Evolutionary conservation across 1,140 invertebrate species (phyloP).

Genomic region (Octopus bimaculoides): DNA sequence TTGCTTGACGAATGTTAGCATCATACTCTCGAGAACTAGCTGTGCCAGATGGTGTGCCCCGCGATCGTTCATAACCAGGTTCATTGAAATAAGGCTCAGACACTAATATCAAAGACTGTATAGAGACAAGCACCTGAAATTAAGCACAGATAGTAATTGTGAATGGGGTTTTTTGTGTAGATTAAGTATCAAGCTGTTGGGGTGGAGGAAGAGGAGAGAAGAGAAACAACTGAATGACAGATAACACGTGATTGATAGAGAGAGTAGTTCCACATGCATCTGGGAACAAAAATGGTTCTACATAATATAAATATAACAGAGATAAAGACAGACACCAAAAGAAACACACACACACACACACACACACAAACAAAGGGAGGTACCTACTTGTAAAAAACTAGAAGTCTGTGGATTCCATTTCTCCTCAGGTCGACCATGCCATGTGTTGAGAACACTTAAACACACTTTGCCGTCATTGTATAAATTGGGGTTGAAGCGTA

Average conservation of each 20-base stretch:
- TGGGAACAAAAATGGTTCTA: too few species aligned
- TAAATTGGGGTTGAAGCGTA: constrained; percentile 95
- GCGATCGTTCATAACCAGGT: constrained; percentile 90
- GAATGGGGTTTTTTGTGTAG: too few species aligned
- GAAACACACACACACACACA: too few species aligned
- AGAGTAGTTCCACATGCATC: too few species aligned
- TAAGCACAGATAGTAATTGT: too few species aligned
- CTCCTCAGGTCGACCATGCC: constrained; percentile 97
- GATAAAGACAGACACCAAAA: too few species aligned
- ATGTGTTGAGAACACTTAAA: constrained; percentile 92
- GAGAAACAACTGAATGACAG: too few species aligned
- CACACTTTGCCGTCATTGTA: constrained; percentile 96
- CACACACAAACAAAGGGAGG: not conserved
- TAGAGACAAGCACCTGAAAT: constrained; percentile 84
- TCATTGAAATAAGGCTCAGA: constrained; percentile 98
- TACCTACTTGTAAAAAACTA: constrained; percentile 83
- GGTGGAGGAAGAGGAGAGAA: too few species aligned
- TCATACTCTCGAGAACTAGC: constrained; percentile 88
- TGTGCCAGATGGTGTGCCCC: constrained; percentile 83
- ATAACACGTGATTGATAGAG: too few species aligned
- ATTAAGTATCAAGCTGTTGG: too few species aligned
- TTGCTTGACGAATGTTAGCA: constrained; percentile 92
- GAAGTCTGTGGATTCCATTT: constrained; percentile 98
- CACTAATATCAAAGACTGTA: constrained; percentile 92
- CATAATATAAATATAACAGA: too few species aligned